Evolutionary conservation across 2,888 invertebrate species (phyloP).

Genomic region (Euphydryas editha): DNA sequence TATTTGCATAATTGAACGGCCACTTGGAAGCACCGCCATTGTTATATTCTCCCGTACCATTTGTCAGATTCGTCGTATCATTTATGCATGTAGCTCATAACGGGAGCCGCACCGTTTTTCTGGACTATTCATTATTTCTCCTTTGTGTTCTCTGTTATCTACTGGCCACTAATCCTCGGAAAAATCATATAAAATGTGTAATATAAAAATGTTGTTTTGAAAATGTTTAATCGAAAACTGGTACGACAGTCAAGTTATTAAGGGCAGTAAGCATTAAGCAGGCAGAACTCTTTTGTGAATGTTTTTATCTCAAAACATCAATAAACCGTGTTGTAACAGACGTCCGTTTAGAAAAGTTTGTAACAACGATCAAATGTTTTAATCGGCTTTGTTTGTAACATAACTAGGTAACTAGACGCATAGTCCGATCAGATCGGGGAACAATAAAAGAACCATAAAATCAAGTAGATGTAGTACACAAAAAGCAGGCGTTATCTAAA

Average conservation of each 20-base stretch:
- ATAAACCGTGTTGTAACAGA: conserved; percentile 42
- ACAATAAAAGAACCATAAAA: conserved; percentile 78
- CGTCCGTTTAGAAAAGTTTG: conserved; percentile 44
- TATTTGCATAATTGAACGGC: conserved; percentile 84
- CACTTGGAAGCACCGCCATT: conserved; percentile 81
- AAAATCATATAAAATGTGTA: conserved; percentile 43
- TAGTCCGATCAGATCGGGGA: conserved; percentile 65
- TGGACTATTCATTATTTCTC: conserved; percentile 80
- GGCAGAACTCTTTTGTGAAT: conserved; percentile 12
- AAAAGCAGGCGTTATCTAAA: conserved; percentile 74
- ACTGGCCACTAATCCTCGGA: conserved; percentile 64
- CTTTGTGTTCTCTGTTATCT: conserved; percentile 76
- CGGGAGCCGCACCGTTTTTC: conserved; percentile 76
- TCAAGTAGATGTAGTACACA: conserved; percentile 63
- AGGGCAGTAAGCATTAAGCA: no score
- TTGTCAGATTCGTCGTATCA: conserved; percentile 83
- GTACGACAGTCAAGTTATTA: background rate
- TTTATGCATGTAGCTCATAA: conserved; percentile 82
- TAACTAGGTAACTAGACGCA: conserved; percentile 61
- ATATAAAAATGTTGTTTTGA: background rate
- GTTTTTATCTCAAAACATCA: conserved; percentile 26
- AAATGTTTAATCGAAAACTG: background rate
- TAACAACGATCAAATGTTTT: conserved; percentile 55
- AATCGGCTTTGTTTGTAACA: conserved; percentile 64
- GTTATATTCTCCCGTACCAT: conserved; percentile 82